Evolutionary conservation across 2,113 vertebrate genomes (phyloP).

Genomic region (Alligator sinensis): DNA sequence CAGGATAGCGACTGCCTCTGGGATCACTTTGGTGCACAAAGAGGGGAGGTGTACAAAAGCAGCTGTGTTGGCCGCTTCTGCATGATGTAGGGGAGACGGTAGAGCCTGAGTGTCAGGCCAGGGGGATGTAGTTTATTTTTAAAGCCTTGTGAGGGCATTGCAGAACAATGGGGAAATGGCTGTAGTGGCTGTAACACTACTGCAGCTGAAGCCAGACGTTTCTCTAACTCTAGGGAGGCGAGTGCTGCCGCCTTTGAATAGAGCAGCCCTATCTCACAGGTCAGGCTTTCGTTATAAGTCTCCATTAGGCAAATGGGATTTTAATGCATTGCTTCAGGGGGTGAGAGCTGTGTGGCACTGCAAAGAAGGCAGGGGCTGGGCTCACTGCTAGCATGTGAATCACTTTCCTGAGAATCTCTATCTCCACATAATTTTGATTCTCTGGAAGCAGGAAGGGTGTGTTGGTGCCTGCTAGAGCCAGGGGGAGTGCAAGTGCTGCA

Average conservation of each 20-base stretch:
- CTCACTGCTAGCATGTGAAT: background rate
- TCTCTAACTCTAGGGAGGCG: background rate
- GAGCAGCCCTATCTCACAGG: background rate
- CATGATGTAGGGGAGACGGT: background rate
- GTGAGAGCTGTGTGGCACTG: background rate
- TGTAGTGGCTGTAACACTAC: background rate
- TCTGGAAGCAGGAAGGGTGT: background rate
- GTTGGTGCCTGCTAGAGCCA: background rate
- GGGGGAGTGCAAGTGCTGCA: background rate
- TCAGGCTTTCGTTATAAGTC: background rate
- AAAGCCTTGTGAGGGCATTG: background rate
- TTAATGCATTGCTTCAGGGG: background rate
- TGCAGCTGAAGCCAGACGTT: background rate
- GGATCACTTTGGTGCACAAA: background rate
- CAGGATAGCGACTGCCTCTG: background rate
- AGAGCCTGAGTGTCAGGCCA: background rate
- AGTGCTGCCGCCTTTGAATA: background rate
- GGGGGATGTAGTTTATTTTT: background rate
- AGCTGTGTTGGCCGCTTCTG: background rate
- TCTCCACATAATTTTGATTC: background rate
- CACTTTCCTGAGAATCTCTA: background rate
- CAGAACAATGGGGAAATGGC: background rate
- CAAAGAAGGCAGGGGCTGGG: background rate
- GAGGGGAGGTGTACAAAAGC: background rate
- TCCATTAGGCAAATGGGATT: conserved; percentile 25